These are phyloP conservation scores for Forbesichthys papilliferus DNA, from an alignment of 2,113 vertebrate genomes.

Conservation along the genomic window DNA sequence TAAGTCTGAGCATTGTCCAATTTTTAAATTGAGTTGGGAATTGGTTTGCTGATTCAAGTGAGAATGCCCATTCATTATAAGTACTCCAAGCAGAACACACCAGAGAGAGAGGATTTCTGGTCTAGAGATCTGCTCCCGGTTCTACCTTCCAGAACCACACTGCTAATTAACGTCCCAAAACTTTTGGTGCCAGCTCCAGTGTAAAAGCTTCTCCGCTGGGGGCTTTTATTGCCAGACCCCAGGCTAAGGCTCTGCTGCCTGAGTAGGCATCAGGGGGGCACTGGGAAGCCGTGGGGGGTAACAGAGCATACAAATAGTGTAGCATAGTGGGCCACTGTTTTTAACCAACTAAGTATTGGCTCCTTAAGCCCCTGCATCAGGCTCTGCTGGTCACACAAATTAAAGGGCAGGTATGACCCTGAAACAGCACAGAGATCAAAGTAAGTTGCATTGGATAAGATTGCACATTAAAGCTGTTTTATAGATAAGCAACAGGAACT, in stretches of 20 bases:
- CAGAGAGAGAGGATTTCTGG: conserved; percentile 50
- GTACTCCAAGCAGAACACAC: conserved; percentile 44
- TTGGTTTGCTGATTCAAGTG: conserved; percentile 36
- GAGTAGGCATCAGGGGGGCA: conserved; percentile 35
- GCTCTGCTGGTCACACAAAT: conserved; percentile 73
- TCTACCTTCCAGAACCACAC: conserved; percentile 37
- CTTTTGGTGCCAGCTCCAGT: conserved; percentile 35
- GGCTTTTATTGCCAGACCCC: conserved; percentile 16
- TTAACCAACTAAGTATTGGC: conserved; percentile 55
- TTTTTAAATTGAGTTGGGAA: conserved; percentile 23
- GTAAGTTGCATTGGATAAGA: conserved; percentile 36
- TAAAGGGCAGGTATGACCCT: conserved; percentile 70
- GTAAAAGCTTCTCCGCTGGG: conserved; percentile 26
- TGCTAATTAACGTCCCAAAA: conserved; percentile 55
- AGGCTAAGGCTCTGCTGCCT: conserved; percentile 34
- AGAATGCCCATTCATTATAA: conserved; percentile 34
- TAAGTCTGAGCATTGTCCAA: neutral
- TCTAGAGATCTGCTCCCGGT: conserved; percentile 37
- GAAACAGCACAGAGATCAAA: conserved; percentile 67
- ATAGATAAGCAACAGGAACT: conserved; percentile 33
- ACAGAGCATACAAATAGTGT: conserved; percentile 45
- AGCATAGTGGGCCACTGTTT: conserved; percentile 66
- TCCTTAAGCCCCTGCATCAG: conserved; percentile 61
- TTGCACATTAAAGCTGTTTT: conserved; percentile 43
- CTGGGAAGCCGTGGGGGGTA: conserved; percentile 40